These are phyloP conservation scores for Lacanobia wlatinum DNA, from an alignment of 2,888 invertebrate genomes.

Conservation along the genomic window DNA sequence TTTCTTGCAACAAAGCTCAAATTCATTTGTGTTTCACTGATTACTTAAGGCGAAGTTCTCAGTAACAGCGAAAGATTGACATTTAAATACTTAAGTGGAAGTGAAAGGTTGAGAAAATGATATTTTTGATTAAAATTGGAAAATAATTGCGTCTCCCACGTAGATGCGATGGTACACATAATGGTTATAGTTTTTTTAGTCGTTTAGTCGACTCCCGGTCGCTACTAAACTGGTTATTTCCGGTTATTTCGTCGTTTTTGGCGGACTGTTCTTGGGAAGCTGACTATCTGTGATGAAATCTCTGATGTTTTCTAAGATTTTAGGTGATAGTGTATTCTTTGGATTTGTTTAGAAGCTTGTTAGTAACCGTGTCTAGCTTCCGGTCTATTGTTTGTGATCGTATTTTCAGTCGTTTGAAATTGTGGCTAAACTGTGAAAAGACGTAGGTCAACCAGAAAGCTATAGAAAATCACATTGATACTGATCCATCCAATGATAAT, in stretches of 20 bases:
- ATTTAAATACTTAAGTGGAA: conserved; percentile 90
- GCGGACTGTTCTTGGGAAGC: conserved; percentile 59
- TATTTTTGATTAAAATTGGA: conserved; percentile 91
- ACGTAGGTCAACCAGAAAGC: neutral
- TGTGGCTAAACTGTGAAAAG: neutral
- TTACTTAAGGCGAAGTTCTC: conserved; percentile 78
- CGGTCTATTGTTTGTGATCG: conserved; percentile 11
- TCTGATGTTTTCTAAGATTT: conserved; percentile 29
- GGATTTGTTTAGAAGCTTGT: conserved; percentile 17
- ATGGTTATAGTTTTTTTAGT: conserved; percentile 81
- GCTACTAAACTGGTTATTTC: conserved; percentile 81
- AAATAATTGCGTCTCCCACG: conserved; percentile 91
- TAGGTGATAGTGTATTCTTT: conserved; percentile 1
- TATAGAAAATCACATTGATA: too few relatives aligned
- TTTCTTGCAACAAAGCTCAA: conserved; percentile 61
- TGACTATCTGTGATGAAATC: conserved; percentile 61
- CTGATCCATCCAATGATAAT: too few relatives aligned
- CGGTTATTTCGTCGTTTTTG: conserved; percentile 72
- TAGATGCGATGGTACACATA: conserved; percentile 78
- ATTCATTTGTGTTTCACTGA: conserved; percentile 51
- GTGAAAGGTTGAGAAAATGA: conserved; percentile 88
- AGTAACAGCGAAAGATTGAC: conserved; percentile 85
- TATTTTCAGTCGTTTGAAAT: neutral
- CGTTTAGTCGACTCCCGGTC: conserved; percentile 80
- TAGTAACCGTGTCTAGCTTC: conserved; percentile 3